phyloP scores from a whole-genome alignment of 2,113 vertebrate species.

The Columba janthina region DNA sequence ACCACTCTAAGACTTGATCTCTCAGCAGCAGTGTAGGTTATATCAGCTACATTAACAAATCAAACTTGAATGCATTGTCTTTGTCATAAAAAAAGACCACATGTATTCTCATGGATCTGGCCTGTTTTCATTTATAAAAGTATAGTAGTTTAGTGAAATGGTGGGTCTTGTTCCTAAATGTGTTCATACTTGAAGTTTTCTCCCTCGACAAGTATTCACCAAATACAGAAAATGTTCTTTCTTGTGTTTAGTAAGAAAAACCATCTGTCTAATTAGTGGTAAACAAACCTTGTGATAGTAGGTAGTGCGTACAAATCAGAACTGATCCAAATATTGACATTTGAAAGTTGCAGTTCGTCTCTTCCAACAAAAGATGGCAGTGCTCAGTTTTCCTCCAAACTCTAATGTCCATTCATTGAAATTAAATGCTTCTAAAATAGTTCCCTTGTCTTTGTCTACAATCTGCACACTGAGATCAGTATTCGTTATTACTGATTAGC shows the following conservation, averaged over 20 bases:
- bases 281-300: not conserved
- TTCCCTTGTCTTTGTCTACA: not conserved
- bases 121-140: not conserved
- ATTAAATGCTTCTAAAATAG: not conserved
- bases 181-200: not conserved
- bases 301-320: not conserved
- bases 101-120: not conserved
- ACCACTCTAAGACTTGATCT: not conserved
- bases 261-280: too few species aligned
- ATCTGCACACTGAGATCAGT: not conserved
- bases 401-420: not conserved
- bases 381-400: conserved; percentile 41
- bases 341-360: conserved; percentile 6
- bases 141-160: not conserved
- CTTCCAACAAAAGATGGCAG: conserved; percentile 63
- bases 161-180: not conserved
- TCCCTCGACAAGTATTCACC: not conserved
- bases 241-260: not conserved
- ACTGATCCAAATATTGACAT: not conserved
- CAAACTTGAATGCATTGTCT: not conserved
- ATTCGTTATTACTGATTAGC: not conserved
- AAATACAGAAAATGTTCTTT: not conserved
- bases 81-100: not conserved
- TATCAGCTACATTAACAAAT: not conserved
- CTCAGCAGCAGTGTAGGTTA: not conserved